phyloP scores from a whole-genome alignment of 92 coral and sea anemone genomes.

The Bergia puertoricense region DNA sequence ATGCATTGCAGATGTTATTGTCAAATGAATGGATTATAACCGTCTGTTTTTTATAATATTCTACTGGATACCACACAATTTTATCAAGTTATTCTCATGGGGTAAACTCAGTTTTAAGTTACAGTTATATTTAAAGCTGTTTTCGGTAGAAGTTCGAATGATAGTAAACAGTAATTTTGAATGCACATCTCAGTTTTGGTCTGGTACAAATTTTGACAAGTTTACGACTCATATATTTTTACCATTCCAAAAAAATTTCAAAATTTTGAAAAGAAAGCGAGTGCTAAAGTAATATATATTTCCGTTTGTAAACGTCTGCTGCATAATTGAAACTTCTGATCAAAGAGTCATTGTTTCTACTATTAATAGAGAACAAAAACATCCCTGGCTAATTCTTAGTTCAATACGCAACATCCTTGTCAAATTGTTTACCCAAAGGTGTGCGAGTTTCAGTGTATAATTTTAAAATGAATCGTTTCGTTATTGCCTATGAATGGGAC shows the following conservation, averaged over 20 bases:
- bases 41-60: conserved; percentile 24
- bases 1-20: background rate
- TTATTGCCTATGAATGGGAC: conserved; percentile 35
- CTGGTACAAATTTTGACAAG: background rate
- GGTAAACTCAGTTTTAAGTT: conserved; percentile 26
- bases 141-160: background rate
- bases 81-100: background rate
- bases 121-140: conserved; percentile 34
- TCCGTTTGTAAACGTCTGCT: background rate
- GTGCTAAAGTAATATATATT: too few relatives aligned
- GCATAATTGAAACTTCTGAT: background rate
- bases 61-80: background rate
- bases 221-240: too few relatives aligned
- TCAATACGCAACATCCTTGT: background rate
- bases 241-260: too few relatives aligned
- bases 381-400: background rate
- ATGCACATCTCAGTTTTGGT: too few relatives aligned
- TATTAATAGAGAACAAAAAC: background rate
- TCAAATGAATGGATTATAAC: background rate
- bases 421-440: conserved; percentile 13
- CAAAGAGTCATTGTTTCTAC: too few relatives aligned
- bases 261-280: background rate
- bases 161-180: background rate
- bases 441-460: conserved; percentile 5
- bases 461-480: conserved; percentile 30